These are phyloP conservation scores for Drosophila leontia DNA, from an alignment of 1,140 invertebrate genomes.

Conservation along the genomic window DNA sequence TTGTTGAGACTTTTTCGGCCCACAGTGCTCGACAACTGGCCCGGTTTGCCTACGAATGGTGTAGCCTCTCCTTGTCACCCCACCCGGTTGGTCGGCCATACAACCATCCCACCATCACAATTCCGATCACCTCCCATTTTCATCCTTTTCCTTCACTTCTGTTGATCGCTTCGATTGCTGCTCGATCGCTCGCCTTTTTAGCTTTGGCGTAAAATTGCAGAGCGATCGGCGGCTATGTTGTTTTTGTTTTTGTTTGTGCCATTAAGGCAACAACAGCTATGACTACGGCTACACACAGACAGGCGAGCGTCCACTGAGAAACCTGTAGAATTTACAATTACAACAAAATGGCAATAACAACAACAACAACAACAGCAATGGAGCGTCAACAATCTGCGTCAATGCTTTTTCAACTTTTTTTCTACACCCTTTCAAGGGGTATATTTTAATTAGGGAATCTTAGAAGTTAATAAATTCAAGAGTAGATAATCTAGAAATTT, in stretches of 20 bases:
- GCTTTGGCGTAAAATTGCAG: constrained; percentile 78
- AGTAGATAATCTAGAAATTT: too few relatives aligned
- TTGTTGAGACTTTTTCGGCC: constrained; percentile 18
- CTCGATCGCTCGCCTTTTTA: constrained; percentile 76
- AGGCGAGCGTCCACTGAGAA: constrained; percentile 41
- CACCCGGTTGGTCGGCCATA: background rate
- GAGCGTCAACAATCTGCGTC: constrained; percentile 64
- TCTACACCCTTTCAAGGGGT: background rate
- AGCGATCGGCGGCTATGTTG: constrained; percentile 42
- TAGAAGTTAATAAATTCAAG: too few relatives aligned
- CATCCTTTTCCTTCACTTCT: constrained; percentile 37
- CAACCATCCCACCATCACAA: constrained; percentile 1
- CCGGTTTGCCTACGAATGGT: constrained; percentile 52
- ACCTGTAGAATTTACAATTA: constrained; percentile 82
- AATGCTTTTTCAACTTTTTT: constrained; percentile 49
- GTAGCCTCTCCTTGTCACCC: constrained; percentile 36
- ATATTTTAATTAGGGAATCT: background rate
- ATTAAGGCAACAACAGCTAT: constrained; percentile 74
- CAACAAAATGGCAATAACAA: constrained; percentile 56
- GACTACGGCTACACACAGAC: constrained; percentile 16
- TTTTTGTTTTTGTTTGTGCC: constrained; percentile 52
- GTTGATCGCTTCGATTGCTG: constrained; percentile 65
- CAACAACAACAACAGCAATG: constrained; percentile 9
- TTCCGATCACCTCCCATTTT: constrained; percentile 19
- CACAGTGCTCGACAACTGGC: constrained; percentile 37